Evolutionary conservation across 2,113 vertebrate genomes (phyloP).

Genomic region (Myanophis thanlyinensis): DNA sequence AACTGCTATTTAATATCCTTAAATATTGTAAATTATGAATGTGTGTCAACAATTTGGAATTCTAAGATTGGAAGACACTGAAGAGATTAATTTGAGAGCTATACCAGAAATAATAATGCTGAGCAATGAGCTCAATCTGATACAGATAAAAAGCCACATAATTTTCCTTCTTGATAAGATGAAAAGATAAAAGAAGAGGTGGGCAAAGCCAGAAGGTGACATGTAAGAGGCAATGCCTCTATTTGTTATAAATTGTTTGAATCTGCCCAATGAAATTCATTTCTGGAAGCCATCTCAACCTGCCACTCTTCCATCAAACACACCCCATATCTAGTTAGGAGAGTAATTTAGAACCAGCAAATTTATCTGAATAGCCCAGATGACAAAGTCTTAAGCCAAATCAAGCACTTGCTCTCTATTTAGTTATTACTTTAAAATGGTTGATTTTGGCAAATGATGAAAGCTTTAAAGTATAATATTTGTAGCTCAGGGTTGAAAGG

Average conservation of each 20-base stretch:
- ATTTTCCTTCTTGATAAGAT: background rate
- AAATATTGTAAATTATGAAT: background rate
- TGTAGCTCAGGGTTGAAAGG: background rate
- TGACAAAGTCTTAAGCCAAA: background rate
- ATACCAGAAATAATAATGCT: background rate
- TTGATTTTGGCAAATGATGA: background rate
- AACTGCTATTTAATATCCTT: background rate
- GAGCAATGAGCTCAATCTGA: background rate
- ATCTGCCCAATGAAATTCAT: background rate
- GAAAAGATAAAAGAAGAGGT: background rate
- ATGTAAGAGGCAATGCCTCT: background rate
- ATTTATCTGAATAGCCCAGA: background rate
- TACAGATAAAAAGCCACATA: background rate
- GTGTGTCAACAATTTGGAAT: background rate
- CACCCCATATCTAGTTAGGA: background rate
- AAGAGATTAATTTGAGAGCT: background rate
- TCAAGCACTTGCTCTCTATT: background rate
- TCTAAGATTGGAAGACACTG: background rate
- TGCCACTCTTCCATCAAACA: background rate
- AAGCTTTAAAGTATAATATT: background rate
- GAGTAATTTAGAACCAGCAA: background rate
- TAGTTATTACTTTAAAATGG: background rate
- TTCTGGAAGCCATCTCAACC: background rate
- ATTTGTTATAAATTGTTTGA: background rate
- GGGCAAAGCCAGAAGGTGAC: background rate